Conservation (phyloP, 1,140 invertebrate species). For the Coboldia fuscipes region DNA sequence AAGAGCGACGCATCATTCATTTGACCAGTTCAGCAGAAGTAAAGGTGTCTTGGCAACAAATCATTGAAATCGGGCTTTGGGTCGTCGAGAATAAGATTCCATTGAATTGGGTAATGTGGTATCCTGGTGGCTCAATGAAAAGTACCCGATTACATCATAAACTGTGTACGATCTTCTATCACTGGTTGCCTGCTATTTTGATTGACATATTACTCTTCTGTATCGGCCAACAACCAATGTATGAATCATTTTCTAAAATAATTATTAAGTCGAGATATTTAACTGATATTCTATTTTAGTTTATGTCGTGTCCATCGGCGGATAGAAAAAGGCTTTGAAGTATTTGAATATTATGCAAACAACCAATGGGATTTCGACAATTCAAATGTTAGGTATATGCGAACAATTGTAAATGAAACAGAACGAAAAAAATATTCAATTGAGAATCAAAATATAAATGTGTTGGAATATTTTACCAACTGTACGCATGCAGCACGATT, state of each 20-base stretch:
- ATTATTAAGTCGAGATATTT: not conserved
- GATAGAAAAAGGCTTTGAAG: conserved; percentile 60
- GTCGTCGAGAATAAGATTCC: conserved; percentile 49
- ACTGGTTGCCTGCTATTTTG: conserved; percentile 63
- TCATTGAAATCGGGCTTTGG: conserved; percentile 61
- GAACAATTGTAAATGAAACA: conserved; percentile 33
- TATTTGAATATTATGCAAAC: conserved; percentile 70
- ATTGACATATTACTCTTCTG: conserved; percentile 53
- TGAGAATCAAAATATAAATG: conserved; percentile 40
- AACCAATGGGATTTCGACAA: conserved; percentile 65
- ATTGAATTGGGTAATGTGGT: conserved; percentile 63
- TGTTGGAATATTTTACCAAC: conserved; percentile 47
- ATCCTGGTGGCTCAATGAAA: conserved; percentile 77
- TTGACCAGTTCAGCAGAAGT: conserved; percentile 54
- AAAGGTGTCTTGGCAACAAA: conserved; percentile 61
- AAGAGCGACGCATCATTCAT: conserved; percentile 34
- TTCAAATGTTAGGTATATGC: conserved; percentile 25
- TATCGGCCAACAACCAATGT: conserved; percentile 65
- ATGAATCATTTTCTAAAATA: conserved; percentile 14
- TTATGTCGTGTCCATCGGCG: conserved; percentile 50
- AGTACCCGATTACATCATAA: conserved; percentile 49
- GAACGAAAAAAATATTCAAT: conserved; percentile 43
- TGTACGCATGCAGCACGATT: conserved; percentile 49
- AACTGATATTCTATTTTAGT: conserved; percentile 22
- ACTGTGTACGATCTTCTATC: conserved; percentile 60